Base-by-base conservation (phyloP, 2,888 invertebrate species). In the Mythimna ferrago region DNA sequence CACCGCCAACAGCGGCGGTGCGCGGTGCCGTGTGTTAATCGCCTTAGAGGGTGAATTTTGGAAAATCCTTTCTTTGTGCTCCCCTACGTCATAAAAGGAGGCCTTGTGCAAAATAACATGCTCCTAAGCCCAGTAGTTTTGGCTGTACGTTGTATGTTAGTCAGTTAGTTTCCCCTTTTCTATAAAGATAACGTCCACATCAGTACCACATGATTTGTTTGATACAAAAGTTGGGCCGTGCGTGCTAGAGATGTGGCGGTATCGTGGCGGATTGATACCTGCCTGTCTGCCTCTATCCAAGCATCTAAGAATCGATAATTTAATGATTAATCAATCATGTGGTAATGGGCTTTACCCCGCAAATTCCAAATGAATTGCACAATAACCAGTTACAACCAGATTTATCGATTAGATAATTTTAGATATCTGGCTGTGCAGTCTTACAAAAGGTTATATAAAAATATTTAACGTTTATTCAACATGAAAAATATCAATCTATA, bases 211-310 rank as follows among this genome's bases (percentile, higher is more conserved):
- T 73, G 66, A 64, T 66, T 68, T 63, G 48, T 66, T 44, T 41
- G n/a, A 66, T 69, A 68, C 3, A 48, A 63, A 67, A 58, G 11
- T 21, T 56, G 66, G 1, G 14, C 38, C 66, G 53, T 63, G 76
- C 84, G 84, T 81, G 81, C 68, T 76, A 71, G 56, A 10, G 35
- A 57, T 56, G 54, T 81, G 84, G 16, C 41, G 44, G n/a, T 16
- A 48, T 21, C 84, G 76, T 74, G 84, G n/a, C 10, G 54, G 19
- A 10, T 32, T 56, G n/a, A 58, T 58, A 68, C 80, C 57, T 71
- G 26, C 58, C 26, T 10, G 66, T 64, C 62, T 54, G 64, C 56
- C 54, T 68, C 19, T 16, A 10, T 26, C 26, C 56, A 51, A 54
- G 63, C 72, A 57, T 51, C 44, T 60, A 54, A 80, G 14, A 60